These are phyloP conservation scores for Sisor rabdophorus DNA, from an alignment of 2,113 vertebrate species.

Conservation along the genomic window DNA sequence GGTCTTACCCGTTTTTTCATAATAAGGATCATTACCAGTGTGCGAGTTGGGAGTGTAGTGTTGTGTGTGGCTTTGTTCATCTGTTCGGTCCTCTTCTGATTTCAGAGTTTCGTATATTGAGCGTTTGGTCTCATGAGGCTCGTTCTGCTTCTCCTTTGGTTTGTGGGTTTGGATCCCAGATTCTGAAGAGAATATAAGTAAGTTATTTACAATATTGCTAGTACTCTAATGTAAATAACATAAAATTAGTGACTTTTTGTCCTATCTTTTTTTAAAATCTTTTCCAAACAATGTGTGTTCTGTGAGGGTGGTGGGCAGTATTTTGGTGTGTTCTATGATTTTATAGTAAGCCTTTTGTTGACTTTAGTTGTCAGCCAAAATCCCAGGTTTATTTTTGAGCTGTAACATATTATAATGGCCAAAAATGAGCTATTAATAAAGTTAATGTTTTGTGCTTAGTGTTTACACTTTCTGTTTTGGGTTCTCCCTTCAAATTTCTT, in stretches of 20 bases:
- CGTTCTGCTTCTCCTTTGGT: conserved; percentile 69
- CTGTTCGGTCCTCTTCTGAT: conserved; percentile 31
- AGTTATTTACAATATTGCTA: neutral
- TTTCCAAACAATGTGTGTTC: conserved; percentile 21
- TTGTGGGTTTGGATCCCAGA: neutral
- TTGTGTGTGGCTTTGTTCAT: conserved; percentile 20
- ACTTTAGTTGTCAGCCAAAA: conserved; percentile 42
- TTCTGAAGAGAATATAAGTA: conserved; percentile 14
- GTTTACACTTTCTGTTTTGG: conserved; percentile 19
- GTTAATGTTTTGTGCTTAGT: conserved; percentile 22
- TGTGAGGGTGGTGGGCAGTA: conserved; percentile 23
- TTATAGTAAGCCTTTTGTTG: conserved; percentile 41
- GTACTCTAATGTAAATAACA: neutral
- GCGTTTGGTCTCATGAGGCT: conserved; percentile 61
- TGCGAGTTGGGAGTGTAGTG: conserved; percentile 16
- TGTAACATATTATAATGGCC: neutral
- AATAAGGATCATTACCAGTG: conserved; percentile 12
- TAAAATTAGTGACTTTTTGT: neutral
- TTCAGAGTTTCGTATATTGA: conserved; percentile 21
- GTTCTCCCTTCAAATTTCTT: conserved; percentile 13
- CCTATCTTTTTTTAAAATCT: neutral
- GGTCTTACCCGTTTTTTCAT: conserved; percentile 34
- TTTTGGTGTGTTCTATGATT: conserved; percentile 9
- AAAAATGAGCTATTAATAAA: conserved; percentile 14
- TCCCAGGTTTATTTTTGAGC: conserved; percentile 40